Percentiles rank a stretch among this genome's conserved stretches.
These are phyloP conservation scores for Apaloderma vittatum DNA, from an alignment of 2,113 vertebrate genomes.

Conservation along the genomic window DNA sequence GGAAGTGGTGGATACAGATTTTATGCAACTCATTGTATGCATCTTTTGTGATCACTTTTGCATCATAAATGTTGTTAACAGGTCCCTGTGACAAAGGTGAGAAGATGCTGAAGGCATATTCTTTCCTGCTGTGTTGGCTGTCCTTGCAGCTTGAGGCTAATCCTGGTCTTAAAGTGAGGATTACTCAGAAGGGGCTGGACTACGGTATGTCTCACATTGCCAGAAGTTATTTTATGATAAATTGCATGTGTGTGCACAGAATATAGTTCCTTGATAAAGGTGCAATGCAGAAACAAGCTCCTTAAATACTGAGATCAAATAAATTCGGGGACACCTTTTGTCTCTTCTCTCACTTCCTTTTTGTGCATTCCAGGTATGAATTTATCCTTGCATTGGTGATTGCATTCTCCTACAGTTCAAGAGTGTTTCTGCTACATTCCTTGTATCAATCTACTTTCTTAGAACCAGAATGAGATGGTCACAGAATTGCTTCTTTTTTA, in stretches of 20 bases:
- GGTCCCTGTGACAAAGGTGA: neutral
- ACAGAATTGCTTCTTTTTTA: neutral
- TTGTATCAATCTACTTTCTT: neutral
- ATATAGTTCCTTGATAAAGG: neutral
- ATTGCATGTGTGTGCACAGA: no score
- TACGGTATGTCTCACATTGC: constrained; percentile 24
- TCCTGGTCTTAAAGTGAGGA: constrained; percentile 56
- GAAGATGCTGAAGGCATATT: constrained; percentile 13
- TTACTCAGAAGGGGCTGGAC: constrained; percentile 54
- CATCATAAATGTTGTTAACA: constrained; percentile 40
- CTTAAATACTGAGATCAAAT: neutral
- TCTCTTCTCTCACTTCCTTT: neutral
- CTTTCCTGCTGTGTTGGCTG: constrained; percentile 55
- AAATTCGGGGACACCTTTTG: neutral
- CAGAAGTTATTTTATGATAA: neutral
- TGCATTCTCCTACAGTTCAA: neutral
- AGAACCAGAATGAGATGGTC: neutral
- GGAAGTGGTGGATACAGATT: neutral
- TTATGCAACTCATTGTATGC: neutral
- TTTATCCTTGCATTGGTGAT: neutral
- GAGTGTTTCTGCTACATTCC: neutral
- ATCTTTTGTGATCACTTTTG: neutral
- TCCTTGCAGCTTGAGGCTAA: constrained; percentile 26
- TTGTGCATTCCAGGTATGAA: neutral
- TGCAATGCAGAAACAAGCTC: neutral